Evolutionary conservation across 1,140 invertebrate species (phyloP).

Genomic region (Phenacoccus solenopsis): DNA sequence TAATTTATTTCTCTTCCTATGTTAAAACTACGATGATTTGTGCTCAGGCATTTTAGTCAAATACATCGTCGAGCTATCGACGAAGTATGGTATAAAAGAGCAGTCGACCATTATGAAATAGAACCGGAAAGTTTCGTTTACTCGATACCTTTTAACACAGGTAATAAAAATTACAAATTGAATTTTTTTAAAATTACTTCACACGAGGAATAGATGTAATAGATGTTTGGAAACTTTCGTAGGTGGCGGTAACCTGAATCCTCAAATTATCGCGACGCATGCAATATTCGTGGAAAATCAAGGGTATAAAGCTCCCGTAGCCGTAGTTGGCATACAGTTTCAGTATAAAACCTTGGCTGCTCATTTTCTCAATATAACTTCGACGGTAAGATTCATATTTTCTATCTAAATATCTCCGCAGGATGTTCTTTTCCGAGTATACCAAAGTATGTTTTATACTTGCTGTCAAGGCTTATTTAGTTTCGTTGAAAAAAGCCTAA

Average conservation of each 20-base stretch:
- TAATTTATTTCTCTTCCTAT: background rate
- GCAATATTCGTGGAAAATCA: slow-evolving; percentile 77
- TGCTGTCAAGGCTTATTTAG: no score
- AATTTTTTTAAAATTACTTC: background rate
- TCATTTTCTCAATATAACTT: slow-evolving; percentile 75
- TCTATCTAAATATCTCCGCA: no score
- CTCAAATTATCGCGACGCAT: slow-evolving; percentile 74
- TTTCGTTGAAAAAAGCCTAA: no score
- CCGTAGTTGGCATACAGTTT: slow-evolving; percentile 79
- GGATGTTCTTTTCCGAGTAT: no score
- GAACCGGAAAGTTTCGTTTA: slow-evolving; percentile 84
- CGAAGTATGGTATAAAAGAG: slow-evolving; percentile 81
- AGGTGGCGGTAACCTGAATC: slow-evolving; percentile 34
- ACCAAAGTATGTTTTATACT: no score
- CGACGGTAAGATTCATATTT: slow-evolving; percentile 52
- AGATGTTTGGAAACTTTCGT: slow-evolving; percentile 6
- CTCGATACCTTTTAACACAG: slow-evolving; percentile 76
- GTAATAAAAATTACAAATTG: slow-evolving; percentile 32
- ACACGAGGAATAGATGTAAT: background rate
- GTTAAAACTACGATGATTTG: background rate
- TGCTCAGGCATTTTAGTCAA: slow-evolving; percentile 58
- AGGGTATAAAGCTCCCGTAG: slow-evolving; percentile 70
- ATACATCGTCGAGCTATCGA: slow-evolving; percentile 70
- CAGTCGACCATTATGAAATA: slow-evolving; percentile 75
- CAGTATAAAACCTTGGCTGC: slow-evolving; percentile 62